Base-by-base conservation (phyloP, 2,113 vertebrate species). In the Taurulus bubalis region DNA sequence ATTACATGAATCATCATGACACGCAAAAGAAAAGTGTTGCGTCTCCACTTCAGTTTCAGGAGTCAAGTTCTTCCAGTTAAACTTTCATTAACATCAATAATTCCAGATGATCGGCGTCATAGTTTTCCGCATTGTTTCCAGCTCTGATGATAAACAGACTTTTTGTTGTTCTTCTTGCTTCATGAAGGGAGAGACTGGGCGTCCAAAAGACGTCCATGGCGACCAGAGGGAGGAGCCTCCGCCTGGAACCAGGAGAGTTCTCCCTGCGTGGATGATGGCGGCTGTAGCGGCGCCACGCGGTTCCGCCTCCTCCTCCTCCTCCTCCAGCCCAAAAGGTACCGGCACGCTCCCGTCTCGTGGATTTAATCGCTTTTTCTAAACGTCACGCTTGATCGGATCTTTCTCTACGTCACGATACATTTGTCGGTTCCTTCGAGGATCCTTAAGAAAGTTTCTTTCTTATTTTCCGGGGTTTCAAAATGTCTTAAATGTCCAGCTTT, bases 211-310 rank as follows among this genome's bases (percentile, higher is more conserved):
- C 12, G 36, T 0, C 24, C 11, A 47, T 16, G 14, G 15, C 0
- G n/a, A 8, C 2, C 18, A 4, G 1, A 6, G 14, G 0, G 24
- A 4, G 1, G 51, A 28, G 0, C 0, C 53, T 30, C 24, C 45
- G 24, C 59, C 80, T 9, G 8, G 26, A 9, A 71, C 82, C 24
- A 97, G 90, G 80, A 95, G 97, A 85, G 67, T 95, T 22, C 95
- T 99, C 87, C 97, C 98, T 24, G 84, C 93, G 0, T 99, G 98
- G 97, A 98, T 99, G 97, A 82, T 95, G 92, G 80, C 85, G 18
- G 75, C 60, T n/a, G 83, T 73, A 15, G 65, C 88, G 1, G 49
- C 87, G 22, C 65, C 88, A 28, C 80, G 75, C 67, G 86, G 18
- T 2, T 7, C 87, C 60, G 28, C 80, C 3, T 89, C 79, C 30